Evolutionary conservation across 2,113 vertebrate genomes (phyloP).

Genomic region (cat (Felis catus)): F.catus_Fca126_mat1.0 CM031425.1:59408001-59408500

Average conservation of each 20-base stretch:
- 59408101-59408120: fast-evolving
- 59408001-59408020: conserved; percentile 88
- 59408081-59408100: fast-evolving
- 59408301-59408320: too few relatives aligned
- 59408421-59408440: too few relatives aligned
- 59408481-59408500: too few relatives aligned
- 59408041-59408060: neutral
- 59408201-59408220: fast-evolving
- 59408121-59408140: fast-evolving
- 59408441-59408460: too few relatives aligned
- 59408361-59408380: too few relatives aligned
- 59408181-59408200: neutral
- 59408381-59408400: too few relatives aligned
- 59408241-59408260: neutral
- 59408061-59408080: fast-evolving
- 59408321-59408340: too few relatives aligned
- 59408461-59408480: too few relatives aligned
- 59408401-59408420: too few relatives aligned
- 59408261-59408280: too few relatives aligned
- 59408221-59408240: neutral
- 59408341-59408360: too few relatives aligned
- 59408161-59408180: fast-evolving
- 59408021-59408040: neutral
- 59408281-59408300: too few relatives aligned
- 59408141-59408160: fast-evolving